These are phyloP conservation scores for Naso thynnoides DNA, from an alignment of 2,797 vertebrate genomes.

Conservation along the genomic window DNA sequence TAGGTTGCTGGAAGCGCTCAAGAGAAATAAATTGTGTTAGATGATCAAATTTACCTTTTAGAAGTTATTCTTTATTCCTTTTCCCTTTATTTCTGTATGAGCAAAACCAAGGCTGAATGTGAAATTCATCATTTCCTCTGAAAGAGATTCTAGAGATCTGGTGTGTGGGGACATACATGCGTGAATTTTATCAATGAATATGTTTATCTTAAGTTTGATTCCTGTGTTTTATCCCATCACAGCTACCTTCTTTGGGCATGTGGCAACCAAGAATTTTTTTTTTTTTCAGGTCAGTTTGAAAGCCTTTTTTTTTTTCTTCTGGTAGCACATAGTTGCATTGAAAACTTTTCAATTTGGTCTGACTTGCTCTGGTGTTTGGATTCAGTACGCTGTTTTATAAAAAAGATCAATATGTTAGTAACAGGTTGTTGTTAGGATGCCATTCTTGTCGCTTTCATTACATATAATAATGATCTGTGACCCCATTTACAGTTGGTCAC, in stretches of 20 bases:
- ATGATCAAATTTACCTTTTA: conserved; percentile 13
- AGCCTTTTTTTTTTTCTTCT: conserved; percentile 18
- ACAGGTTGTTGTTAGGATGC: not conserved
- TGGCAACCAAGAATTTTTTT: not conserved
- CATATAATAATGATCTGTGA: too few species aligned
- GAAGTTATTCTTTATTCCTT: not conserved
- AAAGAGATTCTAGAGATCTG: not conserved
- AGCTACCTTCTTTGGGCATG: conserved; percentile 11
- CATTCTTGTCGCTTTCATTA: too few species aligned
- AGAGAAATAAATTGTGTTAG: conserved; percentile 15
- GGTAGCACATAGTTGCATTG: not conserved
- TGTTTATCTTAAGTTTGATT: conserved; percentile 36
- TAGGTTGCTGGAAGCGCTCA: not conserved
- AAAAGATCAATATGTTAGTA: not conserved
- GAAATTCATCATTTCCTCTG: conserved; percentile 4
- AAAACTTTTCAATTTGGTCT: not conserved
- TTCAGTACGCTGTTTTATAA: not conserved
- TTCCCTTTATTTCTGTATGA: conserved; percentile 1
- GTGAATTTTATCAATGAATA: conserved; percentile 22
- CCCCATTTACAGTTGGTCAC: not conserved
- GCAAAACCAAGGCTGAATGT: conserved; percentile 11
- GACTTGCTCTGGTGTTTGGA: not conserved
- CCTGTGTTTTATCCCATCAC: conserved; percentile 10
- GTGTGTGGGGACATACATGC: conserved; percentile 23
- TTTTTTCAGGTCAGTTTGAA: conserved; percentile 15